Conservation (phyloP, 1,140 invertebrate species). For the Cataglyphis hispanica region DNA sequence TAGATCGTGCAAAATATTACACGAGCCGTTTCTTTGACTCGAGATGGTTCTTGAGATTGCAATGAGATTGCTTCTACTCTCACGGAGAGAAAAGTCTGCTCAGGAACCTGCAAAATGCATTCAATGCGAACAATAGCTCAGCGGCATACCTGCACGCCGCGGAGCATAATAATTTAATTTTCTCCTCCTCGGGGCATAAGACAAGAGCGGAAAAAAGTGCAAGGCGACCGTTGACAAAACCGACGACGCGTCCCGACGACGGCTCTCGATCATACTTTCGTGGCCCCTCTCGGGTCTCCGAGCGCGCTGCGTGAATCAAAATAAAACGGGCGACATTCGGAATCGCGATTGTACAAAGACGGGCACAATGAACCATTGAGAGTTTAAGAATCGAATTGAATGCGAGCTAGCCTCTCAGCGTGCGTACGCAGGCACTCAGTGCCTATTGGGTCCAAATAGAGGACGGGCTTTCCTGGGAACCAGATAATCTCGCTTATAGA, state of each 20-base stretch:
- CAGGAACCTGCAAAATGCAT: constrained; percentile 25
- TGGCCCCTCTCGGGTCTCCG: constrained; percentile 27
- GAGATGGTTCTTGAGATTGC: neutral
- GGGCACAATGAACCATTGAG: constrained; percentile 81
- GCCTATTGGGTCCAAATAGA: constrained; percentile 71
- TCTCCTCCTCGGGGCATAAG: constrained; percentile 67
- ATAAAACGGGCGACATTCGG: constrained; percentile 65
- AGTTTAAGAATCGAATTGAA: constrained; percentile 78
- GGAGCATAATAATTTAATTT: constrained; percentile 71
- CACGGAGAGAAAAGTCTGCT: neutral
- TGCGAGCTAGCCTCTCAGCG: constrained; percentile 77
- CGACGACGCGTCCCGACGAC: neutral
- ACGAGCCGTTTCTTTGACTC: neutral
- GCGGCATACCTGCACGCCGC: constrained; percentile 55
- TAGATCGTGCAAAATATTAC: neutral
- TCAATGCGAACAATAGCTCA: constrained; percentile 64
- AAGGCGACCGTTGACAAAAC: constrained; percentile 78
- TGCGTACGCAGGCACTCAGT: constrained; percentile 50
- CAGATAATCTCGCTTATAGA: constrained; percentile 80
- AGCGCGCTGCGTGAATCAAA: constrained; percentile 61
- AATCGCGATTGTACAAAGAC: constrained; percentile 79
- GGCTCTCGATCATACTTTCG: constrained; percentile 17
- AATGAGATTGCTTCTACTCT: neutral
- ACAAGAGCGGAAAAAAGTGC: constrained; percentile 71
- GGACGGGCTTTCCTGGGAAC: constrained; percentile 78